Evolutionary conservation across 2,113 vertebrate species (phyloP).

Genomic region (Dipodomys stephensi): DNA sequence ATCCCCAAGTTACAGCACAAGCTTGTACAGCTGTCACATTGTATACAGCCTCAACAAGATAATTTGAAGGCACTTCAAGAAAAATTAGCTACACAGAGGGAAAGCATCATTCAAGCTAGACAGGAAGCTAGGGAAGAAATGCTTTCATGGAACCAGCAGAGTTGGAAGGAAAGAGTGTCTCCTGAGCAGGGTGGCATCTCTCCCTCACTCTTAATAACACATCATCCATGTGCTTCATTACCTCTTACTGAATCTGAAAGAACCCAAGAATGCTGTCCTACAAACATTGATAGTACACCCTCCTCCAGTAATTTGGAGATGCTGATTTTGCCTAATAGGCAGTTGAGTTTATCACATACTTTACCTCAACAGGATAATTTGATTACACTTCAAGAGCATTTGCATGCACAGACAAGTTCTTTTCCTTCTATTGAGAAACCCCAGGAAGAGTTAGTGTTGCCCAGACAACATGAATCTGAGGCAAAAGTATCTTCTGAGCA

Average conservation of each 20-base stretch:
- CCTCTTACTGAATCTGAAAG: slow-evolving; percentile 30
- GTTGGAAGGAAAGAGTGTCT: slow-evolving; percentile 74
- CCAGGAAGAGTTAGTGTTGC: slow-evolving; percentile 36
- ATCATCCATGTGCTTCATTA: slow-evolving; percentile 48
- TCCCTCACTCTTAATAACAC: neutral
- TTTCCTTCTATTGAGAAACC: slow-evolving; percentile 23
- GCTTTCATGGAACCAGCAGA: slow-evolving; percentile 77
- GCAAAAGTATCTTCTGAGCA: slow-evolving; percentile 60
- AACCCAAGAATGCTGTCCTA: slow-evolving; percentile 47
- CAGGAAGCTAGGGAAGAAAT: slow-evolving; percentile 83
- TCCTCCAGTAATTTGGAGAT: slow-evolving; percentile 12
- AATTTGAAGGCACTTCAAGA: slow-evolving; percentile 86
- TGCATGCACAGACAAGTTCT: neutral
- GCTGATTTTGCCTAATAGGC: slow-evolving; percentile 9
- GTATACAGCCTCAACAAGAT: slow-evolving; percentile 83
- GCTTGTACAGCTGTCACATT: slow-evolving; percentile 74
- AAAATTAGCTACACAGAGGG: slow-evolving; percentile 83
- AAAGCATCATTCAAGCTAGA: slow-evolving; percentile 80
- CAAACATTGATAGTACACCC: neutral
- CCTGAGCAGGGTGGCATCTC: neutral
- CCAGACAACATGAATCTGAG: slow-evolving; percentile 14
- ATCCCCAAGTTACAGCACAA: slow-evolving; percentile 62
- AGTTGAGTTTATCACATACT: slow-evolving; percentile 42
- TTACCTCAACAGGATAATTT: slow-evolving; percentile 49
- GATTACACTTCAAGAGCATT: neutral